A percentile compares a stretch with the other conserved stretches of the same genome.
phyloP scores from a whole-genome alignment of 1,140 invertebrate species.

The Eulimnadia texana region DNA sequence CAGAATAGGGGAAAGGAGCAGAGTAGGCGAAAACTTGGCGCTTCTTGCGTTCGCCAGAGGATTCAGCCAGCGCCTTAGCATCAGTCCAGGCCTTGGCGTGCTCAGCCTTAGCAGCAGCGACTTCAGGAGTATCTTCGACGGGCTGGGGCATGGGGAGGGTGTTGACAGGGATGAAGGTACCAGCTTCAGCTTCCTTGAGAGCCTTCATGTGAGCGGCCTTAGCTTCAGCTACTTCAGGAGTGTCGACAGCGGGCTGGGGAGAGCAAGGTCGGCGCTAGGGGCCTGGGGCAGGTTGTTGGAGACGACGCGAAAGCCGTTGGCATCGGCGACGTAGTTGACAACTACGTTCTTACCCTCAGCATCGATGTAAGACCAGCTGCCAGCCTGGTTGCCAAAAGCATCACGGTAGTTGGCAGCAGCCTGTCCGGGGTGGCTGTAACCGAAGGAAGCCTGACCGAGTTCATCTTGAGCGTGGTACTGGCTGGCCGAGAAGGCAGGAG shows the following conservation, averaged over 20 bases:
- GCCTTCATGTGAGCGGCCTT: constrained; percentile 12
- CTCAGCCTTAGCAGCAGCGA: constrained; percentile 7
- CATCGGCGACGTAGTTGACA: constrained; percentile 28
- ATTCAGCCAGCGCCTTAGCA: neutral
- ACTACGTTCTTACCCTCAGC: constrained; percentile 25
- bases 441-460: constrained; percentile 20
- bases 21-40: neutral
- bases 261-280: constrained; percentile 22
- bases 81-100: neutral
- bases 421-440: constrained; percentile 22
- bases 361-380: constrained; percentile 30
- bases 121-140: neutral
- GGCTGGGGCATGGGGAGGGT: neutral
- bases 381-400: constrained; percentile 27
- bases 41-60: neutral
- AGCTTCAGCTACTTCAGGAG: constrained; percentile 3
- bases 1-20: constrained; percentile 11
- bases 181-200: neutral
- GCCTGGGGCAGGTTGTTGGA: constrained; percentile 21
- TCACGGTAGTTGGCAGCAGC: constrained; percentile 20
- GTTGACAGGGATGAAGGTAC: neutral
- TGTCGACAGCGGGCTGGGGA: neutral
- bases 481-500: constrained; percentile 10
- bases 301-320: constrained; percentile 19
- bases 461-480: constrained; percentile 24